These are phyloP conservation scores for Electrophaes corylata DNA, from an alignment of 2,888 invertebrate species.

Conservation along the genomic window DNA sequence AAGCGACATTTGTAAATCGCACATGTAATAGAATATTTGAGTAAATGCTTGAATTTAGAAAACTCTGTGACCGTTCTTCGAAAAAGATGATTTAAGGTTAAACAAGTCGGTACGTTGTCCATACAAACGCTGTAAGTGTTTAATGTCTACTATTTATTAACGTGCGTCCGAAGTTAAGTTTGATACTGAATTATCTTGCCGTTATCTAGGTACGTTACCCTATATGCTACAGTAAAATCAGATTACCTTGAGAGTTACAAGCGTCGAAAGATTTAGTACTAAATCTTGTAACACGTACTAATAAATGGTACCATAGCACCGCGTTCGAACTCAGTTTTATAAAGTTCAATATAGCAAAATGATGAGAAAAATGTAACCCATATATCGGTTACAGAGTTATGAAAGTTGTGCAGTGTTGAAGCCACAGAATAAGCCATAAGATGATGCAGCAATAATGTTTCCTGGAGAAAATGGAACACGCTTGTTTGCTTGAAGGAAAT, in stretches of 20 bases:
- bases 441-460: not conserved
- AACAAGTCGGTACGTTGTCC: too few species aligned
- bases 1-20: slow-evolving; percentile 29
- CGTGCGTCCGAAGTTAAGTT: too few species aligned
- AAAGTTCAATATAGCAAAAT: not conserved
- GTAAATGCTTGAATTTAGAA: slow-evolving; percentile 23
- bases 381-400: slow-evolving; percentile 13
- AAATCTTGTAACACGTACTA: too few species aligned
- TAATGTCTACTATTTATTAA: too few species aligned
- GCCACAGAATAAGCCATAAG: slow-evolving; percentile 4
- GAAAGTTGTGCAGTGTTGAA: slow-evolving; percentile 2
- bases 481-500: slow-evolving; percentile 1
- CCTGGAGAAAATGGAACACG: not conserved
- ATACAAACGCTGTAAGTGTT: too few species aligned
- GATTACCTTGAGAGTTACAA: too few species aligned
- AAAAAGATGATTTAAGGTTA: not conserved
- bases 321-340: not conserved
- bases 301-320: too few species aligned
- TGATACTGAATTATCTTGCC: too few species aligned
- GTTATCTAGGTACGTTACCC: too few species aligned
- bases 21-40: slow-evolving; percentile 32
- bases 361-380: not conserved
- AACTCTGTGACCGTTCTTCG: not conserved
- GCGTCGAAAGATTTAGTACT: too few species aligned
- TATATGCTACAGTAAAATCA: too few species aligned